These are phyloP conservation scores for Dermochelys coriacea DNA, from an alignment of 2,797 vertebrate genomes.

Conservation along the genomic window DNA sequence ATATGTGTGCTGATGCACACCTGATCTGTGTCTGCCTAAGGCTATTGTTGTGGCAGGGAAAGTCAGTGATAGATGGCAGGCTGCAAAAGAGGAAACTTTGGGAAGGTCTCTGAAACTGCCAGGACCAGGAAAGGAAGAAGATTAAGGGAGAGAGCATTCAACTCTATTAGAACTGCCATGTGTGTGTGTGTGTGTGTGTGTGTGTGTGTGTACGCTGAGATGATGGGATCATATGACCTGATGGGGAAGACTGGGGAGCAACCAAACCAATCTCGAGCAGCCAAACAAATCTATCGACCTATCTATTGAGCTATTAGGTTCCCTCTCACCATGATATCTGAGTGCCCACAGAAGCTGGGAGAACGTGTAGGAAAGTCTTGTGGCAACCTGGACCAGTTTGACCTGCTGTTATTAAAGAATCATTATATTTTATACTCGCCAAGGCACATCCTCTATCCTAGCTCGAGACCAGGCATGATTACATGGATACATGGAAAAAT, in stretches of 20 bases:
- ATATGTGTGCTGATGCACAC: background rate
- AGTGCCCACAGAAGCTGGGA: background rate
- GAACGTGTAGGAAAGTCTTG: background rate
- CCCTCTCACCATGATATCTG: background rate
- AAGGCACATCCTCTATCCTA: background rate
- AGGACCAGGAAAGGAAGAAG: background rate
- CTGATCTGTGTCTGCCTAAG: background rate
- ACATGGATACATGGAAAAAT: accelerated
- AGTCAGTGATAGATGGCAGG: background rate
- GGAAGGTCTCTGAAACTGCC: background rate
- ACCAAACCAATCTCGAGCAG: background rate
- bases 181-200: no score
- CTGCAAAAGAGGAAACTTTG: background rate
- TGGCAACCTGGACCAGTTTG: background rate
- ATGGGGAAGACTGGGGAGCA: no score
- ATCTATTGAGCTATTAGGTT: background rate
- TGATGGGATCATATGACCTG: background rate
- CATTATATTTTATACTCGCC: accelerated
- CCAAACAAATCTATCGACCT: background rate
- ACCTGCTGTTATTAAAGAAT: background rate
- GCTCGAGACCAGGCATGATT: accelerated
- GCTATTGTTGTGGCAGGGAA: background rate
- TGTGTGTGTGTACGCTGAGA: accelerated
- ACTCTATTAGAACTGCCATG: background rate
- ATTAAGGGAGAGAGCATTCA: background rate